A percentile compares a stretch with the other conserved stretches of the same genome.
phyloP scores from a whole-genome alignment of 2,113 vertebrate genomes.

The Tyto alba region DNA sequence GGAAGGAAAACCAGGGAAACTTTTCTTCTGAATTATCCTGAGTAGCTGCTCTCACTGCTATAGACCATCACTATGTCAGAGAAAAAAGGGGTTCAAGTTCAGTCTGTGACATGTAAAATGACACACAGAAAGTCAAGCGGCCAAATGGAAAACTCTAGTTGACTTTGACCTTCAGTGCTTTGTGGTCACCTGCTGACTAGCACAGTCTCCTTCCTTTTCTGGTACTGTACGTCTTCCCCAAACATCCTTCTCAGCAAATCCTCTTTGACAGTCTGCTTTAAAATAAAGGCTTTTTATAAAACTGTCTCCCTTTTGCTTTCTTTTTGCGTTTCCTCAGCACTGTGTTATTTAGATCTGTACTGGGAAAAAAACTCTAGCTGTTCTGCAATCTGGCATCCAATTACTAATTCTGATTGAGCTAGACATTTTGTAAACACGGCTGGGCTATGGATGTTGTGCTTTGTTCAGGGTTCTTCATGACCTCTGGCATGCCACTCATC shows the following conservation, averaged over 20 bases:
- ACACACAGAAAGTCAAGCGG: neutral
- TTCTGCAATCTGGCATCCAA: neutral
- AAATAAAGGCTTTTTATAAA: neutral
- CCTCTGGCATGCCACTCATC: neutral
- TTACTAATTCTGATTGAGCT: neutral
- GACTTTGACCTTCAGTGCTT: neutral
- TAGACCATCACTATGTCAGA: neutral
- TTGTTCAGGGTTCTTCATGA: neutral
- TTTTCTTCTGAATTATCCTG: neutral
- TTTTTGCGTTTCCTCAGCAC: neutral
- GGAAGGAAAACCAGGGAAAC: neutral
- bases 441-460: neutral
- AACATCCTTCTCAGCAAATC: neutral
- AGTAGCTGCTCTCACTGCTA: neutral
- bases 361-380: neutral
- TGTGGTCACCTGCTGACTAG: neutral
- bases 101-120: neutral
- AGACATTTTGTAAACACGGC: constrained; percentile 13
- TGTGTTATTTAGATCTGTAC: neutral
- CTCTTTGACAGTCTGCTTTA: neutral
- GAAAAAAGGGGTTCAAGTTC: neutral
- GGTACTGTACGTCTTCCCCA: neutral
- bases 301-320: neutral
- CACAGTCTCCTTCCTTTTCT: neutral
- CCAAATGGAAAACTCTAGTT: neutral